Conservation (phyloP, 2,113 vertebrate species). For the Buteo buteo region DNA sequence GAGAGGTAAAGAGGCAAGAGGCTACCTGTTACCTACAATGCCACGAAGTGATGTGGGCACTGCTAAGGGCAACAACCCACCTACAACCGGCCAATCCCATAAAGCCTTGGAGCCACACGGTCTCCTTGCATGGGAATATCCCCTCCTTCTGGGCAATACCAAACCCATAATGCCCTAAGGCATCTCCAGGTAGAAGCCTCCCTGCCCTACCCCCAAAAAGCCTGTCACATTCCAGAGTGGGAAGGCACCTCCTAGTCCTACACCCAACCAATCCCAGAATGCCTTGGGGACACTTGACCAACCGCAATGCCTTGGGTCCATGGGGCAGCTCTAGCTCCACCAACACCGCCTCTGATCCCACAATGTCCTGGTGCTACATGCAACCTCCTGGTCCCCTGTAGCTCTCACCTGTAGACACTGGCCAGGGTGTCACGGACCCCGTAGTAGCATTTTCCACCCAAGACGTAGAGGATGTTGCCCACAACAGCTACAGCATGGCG, state of each 20-base stretch:
- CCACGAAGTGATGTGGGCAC: neutral
- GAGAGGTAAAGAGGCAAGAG: neutral
- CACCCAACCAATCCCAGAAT: neutral
- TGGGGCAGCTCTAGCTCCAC: neutral
- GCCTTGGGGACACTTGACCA: neutral
- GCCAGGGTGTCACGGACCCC: slow-evolving; percentile 77
- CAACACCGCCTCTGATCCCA: neutral
- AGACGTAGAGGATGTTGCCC: slow-evolving; percentile 74
- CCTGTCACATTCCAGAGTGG: too few species aligned
- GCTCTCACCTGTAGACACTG: slow-evolving; percentile 84
- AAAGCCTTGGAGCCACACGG: neutral
- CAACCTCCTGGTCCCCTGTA: neutral
- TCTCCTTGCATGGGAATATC: neutral
- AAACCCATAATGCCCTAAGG: neutral
- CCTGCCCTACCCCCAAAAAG: neutral
- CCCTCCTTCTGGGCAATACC: neutral
- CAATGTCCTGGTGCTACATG: neutral
- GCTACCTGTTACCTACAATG: neutral
- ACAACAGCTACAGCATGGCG: slow-evolving; percentile 79
- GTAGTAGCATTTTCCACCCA: slow-evolving; percentile 88
- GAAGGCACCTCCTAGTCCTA: neutral
- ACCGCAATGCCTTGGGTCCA: neutral
- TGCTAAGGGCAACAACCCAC: neutral
- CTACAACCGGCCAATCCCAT: neutral
- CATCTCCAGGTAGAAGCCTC: neutral